Conservation (phyloP, 2,113 vertebrate species). For the Hippoglossus stenolepis region DNA sequence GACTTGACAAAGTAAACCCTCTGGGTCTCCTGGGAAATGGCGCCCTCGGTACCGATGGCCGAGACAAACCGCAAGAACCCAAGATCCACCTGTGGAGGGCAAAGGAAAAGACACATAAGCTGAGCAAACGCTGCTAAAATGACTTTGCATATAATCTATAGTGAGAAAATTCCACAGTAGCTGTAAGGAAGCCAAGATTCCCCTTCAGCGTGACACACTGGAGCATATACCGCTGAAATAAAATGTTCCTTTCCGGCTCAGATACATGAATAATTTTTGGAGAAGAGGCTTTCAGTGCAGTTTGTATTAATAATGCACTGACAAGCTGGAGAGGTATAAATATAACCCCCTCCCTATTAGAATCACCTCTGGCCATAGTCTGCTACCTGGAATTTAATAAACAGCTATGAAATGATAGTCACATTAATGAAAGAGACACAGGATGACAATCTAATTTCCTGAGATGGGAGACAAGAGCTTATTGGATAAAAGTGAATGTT, state of each 20-base stretch:
- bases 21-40: slow-evolving; percentile 94
- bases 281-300: slow-evolving; percentile 11
- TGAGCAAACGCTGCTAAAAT: slow-evolving; percentile 2
- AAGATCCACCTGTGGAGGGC: slow-evolving; percentile 89
- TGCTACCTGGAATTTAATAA: slow-evolving; percentile 77
- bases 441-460: slow-evolving; percentile 83
- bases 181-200: background rate
- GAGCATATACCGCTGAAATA: slow-evolving; percentile 1
- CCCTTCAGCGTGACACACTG: background rate
- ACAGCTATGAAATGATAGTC: slow-evolving; percentile 70
- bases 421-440: slow-evolving; percentile 77
- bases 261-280: slow-evolving; percentile 25
- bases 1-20: slow-evolving; percentile 91
- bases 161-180: background rate
- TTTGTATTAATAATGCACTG: slow-evolving; percentile 53
- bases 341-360: slow-evolving; percentile 25
- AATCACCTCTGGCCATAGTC: slow-evolving; percentile 59
- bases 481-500: slow-evolving; percentile 77
- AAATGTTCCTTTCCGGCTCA: background rate
- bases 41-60: slow-evolving; percentile 94
- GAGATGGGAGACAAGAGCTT: slow-evolving; percentile 77
- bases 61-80: slow-evolving; percentile 93
- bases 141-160: background rate
- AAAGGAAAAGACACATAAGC: background rate
- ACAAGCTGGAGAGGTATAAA: slow-evolving; percentile 50